These are phyloP conservation scores for Tenthredo notha DNA, from an alignment of 2,888 invertebrate species.

Conservation along the genomic window DNA sequence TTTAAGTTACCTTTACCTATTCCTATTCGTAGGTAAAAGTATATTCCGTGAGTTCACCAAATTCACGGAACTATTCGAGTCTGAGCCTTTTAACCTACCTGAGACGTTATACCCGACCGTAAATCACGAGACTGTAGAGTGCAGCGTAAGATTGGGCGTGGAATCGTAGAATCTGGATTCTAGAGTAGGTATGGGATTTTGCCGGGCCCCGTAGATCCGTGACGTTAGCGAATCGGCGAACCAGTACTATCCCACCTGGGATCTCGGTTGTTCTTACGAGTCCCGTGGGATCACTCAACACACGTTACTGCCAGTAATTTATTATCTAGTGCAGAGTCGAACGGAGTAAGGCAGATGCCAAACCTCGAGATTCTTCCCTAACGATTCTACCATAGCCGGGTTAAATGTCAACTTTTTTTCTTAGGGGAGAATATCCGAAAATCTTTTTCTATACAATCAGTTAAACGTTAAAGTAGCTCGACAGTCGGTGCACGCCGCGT, in stretches of 20 bases:
- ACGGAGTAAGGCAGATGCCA: slow-evolving; percentile 8
- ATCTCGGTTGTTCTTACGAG: slow-evolving; percentile 49
- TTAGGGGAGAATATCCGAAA: background rate
- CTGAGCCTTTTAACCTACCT: slow-evolving; percentile 20
- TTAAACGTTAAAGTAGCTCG: background rate
- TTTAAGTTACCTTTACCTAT: background rate
- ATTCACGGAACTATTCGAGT: slow-evolving; percentile 28
- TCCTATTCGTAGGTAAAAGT: background rate
- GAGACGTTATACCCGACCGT: slow-evolving; percentile 19
- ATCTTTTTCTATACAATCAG: background rate
- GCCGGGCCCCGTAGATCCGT: slow-evolving; percentile 13
- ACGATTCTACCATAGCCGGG: background rate
- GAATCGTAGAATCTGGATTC: slow-evolving; percentile 46
- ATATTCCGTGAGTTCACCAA: slow-evolving; percentile 16
- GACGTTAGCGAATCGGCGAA: slow-evolving; percentile 45
- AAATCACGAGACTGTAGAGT: slow-evolving; percentile 44
- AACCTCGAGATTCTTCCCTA: slow-evolving; percentile 21
- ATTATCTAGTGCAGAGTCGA: slow-evolving; percentile 19
- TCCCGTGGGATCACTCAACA: slow-evolving; percentile 49
- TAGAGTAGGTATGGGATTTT: slow-evolving; percentile 31
- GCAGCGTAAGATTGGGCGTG: slow-evolving; percentile 49
- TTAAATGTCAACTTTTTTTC: background rate
- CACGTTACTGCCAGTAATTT: slow-evolving; percentile 48
- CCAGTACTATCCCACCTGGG: slow-evolving; percentile 46
- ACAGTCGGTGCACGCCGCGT: background rate